phyloP scores from a whole-genome alignment of 2,797 vertebrate species.

The Todus mexicanus region DNA sequence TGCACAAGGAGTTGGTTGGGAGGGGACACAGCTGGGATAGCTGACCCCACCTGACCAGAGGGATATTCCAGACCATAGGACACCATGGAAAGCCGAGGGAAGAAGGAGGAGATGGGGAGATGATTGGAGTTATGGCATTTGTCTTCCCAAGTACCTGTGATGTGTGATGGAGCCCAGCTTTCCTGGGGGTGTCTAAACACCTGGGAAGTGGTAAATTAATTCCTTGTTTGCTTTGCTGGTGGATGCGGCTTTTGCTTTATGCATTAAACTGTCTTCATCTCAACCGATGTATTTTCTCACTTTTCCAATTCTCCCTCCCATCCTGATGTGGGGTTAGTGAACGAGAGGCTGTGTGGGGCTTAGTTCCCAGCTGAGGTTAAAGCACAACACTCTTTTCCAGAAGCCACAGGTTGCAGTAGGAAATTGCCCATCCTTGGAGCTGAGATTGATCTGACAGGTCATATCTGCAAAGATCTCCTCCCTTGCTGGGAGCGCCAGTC shows the following conservation, averaged over 20 bases:
- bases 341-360: background rate
- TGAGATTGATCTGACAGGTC: background rate
- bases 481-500: background rate
- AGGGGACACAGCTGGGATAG: background rate
- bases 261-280: background rate
- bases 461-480: background rate
- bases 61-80: background rate
- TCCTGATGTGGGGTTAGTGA: background rate
- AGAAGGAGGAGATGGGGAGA: background rate
- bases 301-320: background rate
- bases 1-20: background rate
- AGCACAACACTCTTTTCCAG: background rate
- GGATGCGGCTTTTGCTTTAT: background rate
- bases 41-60: background rate
- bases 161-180: background rate
- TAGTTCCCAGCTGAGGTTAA: background rate
- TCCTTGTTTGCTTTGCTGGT: background rate
- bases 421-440: background rate
- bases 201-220: background rate
- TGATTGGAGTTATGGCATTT: background rate
- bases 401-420: background rate
- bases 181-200: background rate
- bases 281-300: background rate
- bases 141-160: background rate
- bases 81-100: background rate